Percentiles rank a stretch among this genome's conserved stretches.
phyloP scores from a whole-genome alignment of 92 coral and sea anemone species.

The Epizoanthus scotinus region DNA sequence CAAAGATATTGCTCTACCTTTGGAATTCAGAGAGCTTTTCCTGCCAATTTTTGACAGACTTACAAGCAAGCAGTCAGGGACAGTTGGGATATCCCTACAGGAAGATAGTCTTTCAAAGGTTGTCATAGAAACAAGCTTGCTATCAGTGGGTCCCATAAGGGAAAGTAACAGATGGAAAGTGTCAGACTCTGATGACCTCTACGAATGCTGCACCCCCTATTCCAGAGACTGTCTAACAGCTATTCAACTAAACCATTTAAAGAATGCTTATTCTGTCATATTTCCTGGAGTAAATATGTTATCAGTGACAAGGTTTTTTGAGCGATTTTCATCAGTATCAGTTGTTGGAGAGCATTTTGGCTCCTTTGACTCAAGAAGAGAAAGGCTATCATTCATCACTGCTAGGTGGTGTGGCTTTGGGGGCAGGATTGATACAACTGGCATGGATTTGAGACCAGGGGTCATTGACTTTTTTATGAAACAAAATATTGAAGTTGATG shows the following conservation, averaged over 20 bases:
- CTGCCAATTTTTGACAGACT: conserved; percentile 48
- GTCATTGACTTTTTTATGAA: conserved; percentile 53
- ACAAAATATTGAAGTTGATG: conserved; percentile 53
- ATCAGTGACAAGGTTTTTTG: conserved; percentile 29
- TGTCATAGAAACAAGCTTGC: conserved; percentile 44
- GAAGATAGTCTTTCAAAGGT: too few relatives aligned
- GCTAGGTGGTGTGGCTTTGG: conserved; percentile 56
- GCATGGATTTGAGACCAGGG: conserved; percentile 65
- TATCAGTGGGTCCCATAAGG: conserved; percentile 57
- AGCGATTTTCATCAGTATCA: neutral
- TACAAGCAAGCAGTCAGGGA: conserved; percentile 39
- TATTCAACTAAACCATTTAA: conserved; percentile 12
- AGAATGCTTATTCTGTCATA: conserved; percentile 1
- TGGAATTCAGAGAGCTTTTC: conserved; percentile 32
- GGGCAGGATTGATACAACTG: conserved; percentile 49
- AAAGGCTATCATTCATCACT: conserved; percentile 46
- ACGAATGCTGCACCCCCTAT: conserved; percentile 38
- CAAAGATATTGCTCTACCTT: conserved; percentile 40
- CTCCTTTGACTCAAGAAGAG: conserved; percentile 32
- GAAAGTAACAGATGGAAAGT: conserved; percentile 33
- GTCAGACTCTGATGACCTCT: conserved; percentile 18
- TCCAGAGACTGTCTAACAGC: conserved; percentile 5
- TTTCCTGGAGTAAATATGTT: neutral
- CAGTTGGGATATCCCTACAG: conserved; percentile 28
- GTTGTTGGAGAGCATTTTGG: conserved; percentile 10